Conservation (phyloP, 2,797 vertebrate species). For the Scarus forsteni region DNA sequence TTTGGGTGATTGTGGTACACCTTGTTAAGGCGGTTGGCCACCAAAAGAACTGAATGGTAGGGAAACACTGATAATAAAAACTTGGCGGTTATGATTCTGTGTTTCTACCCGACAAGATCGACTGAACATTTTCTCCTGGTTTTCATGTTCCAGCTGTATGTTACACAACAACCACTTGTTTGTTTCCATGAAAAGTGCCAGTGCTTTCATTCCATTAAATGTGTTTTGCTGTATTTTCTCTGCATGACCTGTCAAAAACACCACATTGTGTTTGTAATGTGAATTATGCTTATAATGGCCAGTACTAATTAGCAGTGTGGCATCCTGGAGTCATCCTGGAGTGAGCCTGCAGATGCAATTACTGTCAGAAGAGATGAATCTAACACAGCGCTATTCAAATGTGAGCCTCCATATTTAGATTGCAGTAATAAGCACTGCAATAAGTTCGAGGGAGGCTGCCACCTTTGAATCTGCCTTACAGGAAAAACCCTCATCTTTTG, state of each 20-base stretch:
- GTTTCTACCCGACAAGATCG: too few species aligned
- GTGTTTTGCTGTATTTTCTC: neutral
- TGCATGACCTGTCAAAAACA: conserved; percentile 7
- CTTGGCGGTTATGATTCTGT: too few species aligned
- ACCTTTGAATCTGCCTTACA: conserved; percentile 8
- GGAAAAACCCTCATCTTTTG: conserved; percentile 7
- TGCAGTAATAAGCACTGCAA: neutral
- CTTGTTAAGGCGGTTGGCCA: too few species aligned
- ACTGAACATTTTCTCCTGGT: too few species aligned
- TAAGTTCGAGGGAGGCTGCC: neutral
- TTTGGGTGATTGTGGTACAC: too few species aligned
- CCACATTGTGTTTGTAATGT: conserved; percentile 4
- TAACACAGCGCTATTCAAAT: conserved; percentile 1
- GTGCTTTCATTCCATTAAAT: neutral
- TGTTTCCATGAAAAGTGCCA: conserved; percentile 1
- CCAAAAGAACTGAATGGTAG: too few species aligned
- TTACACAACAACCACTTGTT: neutral
- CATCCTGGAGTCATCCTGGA: conserved; percentile 5
- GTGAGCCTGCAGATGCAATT: conserved; percentile 16
- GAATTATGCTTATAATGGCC: conserved; percentile 11
- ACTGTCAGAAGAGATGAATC: conserved; percentile 21
- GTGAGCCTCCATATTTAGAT: neutral
- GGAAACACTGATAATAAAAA: too few species aligned
- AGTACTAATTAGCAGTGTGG: conserved; percentile 13
- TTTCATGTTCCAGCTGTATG: too few species aligned